Evolutionary conservation across 2,888 invertebrate genomes (phyloP), one percentile per base, ranked within the genome.

Genomic region (Aspidiotus rigidus): DNA sequence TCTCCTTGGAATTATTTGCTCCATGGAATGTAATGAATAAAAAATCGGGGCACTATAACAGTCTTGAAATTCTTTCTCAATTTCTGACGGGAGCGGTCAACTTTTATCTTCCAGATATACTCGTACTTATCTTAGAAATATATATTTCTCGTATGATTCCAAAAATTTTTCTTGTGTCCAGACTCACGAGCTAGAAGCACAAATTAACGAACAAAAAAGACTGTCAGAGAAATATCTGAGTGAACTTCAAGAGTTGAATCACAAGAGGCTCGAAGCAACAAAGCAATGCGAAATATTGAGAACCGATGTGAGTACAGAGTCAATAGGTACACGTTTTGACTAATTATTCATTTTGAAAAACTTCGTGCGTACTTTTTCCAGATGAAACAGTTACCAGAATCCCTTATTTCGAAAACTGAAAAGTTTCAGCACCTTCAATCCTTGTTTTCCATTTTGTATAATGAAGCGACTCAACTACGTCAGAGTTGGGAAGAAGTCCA

Each of bases 351-450:
- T 49, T 11, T 11, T 49, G 3, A 49, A 49, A 13, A 13, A 49
- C 49, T 13, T n/a, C 6, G 10, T 2, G 6, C 10, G 3, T 49
- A 13, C 49, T 49, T 13, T 63, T 53, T 53, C 40, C 42, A 59
- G 17, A 13, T 59, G 8, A 42, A 39, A 15, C 67, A 67, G 49
- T 67, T 67, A 60, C 67, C 67, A 1, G 67, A 67, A 49, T 53
- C 59, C 42, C 28, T 67, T 11, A 60, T 67, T 17, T 49, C 40
- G 1, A 59, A 67, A 44, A 59, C 67, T 3, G 60, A 67, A 53
- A 67, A 67, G 60, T 67, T 60, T 39, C 59, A 67, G 60, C 53
- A 67, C 8, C n/a, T 67, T 7, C 67, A 67, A 60, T 67, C 67
- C 7, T 60, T 49, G 53, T 67, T 67, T 53, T 67, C 67, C 17